Evolutionary conservation across 2,113 vertebrate genomes (phyloP).

Genomic region (Neodontobutis hainanensis): DNA sequence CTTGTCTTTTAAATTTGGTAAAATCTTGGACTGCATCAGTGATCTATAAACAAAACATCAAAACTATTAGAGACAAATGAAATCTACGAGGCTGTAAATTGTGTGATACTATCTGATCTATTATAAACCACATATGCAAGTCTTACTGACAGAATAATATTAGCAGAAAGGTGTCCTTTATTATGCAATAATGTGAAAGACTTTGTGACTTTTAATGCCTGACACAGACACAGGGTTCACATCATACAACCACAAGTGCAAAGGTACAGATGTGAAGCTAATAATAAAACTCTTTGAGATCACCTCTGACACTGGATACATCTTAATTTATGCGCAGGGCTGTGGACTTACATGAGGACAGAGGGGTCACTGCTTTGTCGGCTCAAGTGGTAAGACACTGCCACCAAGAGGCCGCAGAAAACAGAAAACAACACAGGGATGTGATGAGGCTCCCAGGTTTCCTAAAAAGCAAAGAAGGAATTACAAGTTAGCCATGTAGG

Average conservation of each 20-base stretch:
- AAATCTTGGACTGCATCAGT: conserved; percentile 93
- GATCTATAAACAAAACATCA: conserved; percentile 76
- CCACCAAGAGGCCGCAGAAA: conserved; percentile 97
- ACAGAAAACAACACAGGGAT: conserved; percentile 97
- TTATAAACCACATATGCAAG: too few relatives aligned
- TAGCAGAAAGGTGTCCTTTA: too few relatives aligned
- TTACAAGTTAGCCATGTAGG: neutral
- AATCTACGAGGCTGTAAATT: too few relatives aligned
- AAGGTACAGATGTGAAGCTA: neutral
- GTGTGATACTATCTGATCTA: too few relatives aligned
- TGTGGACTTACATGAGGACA: conserved; percentile 90
- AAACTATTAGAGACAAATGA: neutral
- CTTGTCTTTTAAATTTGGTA: conserved; percentile 93
- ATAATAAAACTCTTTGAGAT: neutral
- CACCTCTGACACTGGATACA: neutral
- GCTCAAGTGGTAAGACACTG: conserved; percentile 96
- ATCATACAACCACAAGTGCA: neutral
- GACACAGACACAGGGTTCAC: neutral
- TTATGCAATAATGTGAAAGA: neutral
- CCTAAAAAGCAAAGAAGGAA: conserved; percentile 70
- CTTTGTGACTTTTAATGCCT: neutral
- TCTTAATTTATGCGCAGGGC: neutral
- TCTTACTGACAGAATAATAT: too few relatives aligned
- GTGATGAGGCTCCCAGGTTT: conserved; percentile 97
- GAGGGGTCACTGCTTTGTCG: conserved; percentile 96